These are phyloP conservation scores for Xenentodon cancila DNA, from an alignment of 2,797 vertebrate species.

Conservation along the genomic window DNA sequence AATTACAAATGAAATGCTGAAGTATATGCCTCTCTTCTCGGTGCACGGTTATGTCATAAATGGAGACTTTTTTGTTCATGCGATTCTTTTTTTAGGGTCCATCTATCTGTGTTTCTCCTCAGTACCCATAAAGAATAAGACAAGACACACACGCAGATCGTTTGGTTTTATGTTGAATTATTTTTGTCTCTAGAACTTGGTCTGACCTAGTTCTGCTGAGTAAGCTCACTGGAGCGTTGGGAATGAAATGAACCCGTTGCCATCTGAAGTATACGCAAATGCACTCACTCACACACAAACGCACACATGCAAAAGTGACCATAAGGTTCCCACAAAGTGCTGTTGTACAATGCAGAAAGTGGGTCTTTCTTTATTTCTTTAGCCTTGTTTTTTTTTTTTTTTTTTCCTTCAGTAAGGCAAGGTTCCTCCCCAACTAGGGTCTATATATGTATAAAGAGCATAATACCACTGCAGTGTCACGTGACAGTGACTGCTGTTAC, in stretches of 20 bases:
- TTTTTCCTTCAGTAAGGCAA: no score
- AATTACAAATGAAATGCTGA: slow-evolving; percentile 25
- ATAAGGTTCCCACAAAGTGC: slow-evolving; percentile 20
- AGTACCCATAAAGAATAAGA: background rate
- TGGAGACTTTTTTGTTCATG: slow-evolving; percentile 19
- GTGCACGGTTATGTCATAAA: slow-evolving; percentile 9
- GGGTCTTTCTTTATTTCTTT: background rate
- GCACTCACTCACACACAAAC: slow-evolving; percentile 1
- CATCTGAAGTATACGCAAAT: slow-evolving; percentile 49
- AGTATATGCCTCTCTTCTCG: slow-evolving; percentile 14
- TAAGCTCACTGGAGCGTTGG: slow-evolving; percentile 66
- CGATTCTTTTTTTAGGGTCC: slow-evolving; percentile 13
- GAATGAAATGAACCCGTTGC: slow-evolving; percentile 67
- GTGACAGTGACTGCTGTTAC: slow-evolving; percentile 59
- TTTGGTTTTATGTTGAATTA: slow-evolving; percentile 61
- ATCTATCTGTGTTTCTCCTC: slow-evolving; percentile 10
- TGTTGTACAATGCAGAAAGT: slow-evolving; percentile 13
- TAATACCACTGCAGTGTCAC: slow-evolving; percentile 37
- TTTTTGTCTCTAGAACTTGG: slow-evolving; percentile 59
- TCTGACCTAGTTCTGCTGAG: slow-evolving; percentile 71
- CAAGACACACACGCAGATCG: slow-evolving; percentile 26
- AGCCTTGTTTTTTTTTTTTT: slow-evolving; percentile 9
- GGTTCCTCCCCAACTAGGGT: no score
- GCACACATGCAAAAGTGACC: background rate
- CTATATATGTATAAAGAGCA: slow-evolving; percentile 12